A percentile compares a stretch with the other conserved stretches of the same genome.
These are phyloP conservation scores for Irena cyanogastra DNA, from an alignment of 2,113 vertebrate species.

Conservation along the genomic window DNA sequence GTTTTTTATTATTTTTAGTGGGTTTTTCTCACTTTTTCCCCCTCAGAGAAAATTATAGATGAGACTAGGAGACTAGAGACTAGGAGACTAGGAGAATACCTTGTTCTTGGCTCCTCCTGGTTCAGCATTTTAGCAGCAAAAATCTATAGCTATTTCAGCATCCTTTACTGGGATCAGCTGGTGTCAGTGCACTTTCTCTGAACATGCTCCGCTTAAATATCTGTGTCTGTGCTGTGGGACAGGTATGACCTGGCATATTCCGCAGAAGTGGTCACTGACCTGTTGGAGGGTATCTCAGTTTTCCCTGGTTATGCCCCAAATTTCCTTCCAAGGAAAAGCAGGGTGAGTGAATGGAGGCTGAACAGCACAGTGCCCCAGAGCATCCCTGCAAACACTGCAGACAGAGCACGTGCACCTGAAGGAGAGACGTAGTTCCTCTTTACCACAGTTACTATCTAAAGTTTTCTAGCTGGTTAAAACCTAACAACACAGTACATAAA, in stretches of 20 bases:
- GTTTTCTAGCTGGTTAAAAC: background rate
- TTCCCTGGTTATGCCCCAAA: background rate
- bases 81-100: background rate
- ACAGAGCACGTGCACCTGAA: background rate
- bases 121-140: background rate
- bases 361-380: background rate
- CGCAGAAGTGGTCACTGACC: background rate
- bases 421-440: background rate
- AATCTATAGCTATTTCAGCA: background rate
- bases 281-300: accelerated
- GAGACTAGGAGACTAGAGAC: too few species aligned
- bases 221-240: background rate
- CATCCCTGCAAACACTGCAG: background rate
- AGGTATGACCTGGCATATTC: background rate
- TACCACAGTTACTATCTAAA: background rate
- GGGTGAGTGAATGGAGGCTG: background rate
- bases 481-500: background rate
- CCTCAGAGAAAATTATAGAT: background rate
- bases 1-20: background rate
- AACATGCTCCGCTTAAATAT: background rate
- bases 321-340: background rate
- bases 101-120: background rate
- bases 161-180: background rate
- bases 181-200: background rate
- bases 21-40: background rate